Evolutionary conservation across 2,113 vertebrate genomes (phyloP), one percentile per base, ranked within the genome.

Genomic region (Brachirus orientalis): DNA sequence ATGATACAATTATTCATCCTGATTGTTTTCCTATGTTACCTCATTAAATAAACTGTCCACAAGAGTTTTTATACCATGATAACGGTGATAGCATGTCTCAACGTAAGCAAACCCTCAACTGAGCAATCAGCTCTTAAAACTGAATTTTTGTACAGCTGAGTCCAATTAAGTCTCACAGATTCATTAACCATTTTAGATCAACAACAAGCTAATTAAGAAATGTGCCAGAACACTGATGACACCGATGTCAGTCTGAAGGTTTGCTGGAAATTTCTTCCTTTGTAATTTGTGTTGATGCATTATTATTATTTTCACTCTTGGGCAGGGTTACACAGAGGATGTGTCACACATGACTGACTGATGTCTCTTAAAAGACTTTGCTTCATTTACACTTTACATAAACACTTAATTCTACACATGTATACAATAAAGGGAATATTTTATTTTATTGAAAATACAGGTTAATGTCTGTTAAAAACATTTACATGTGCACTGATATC

Each of bases 101-200:
- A 69, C 69, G 69, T 56, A 76, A 71, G 56, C 57, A 73, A 86
- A 71, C 60, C 63, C 47, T 72, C 50, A 70, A 74, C 54, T 53
- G 17, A 76, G 80, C 71, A 80, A 83, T 86, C 77, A 64, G 76
- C 80, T 79, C 67, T 80, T 82, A 82, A 74, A 85, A 73, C 8
- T 51, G 56, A 70, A 77, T 72, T 72, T 74, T 70, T 84, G 79
- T 75, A 74, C 88, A 90, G 85, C 83, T 86, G 85, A 75, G 68
- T 84, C 63, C 64, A 62, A 78, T 87, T 82, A 79, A 61, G 69
- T 70, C 56, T 52, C 41, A 73, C 67, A 73, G 73, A 86, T 70
- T 84, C 81, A 84, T 86, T 79, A 81, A 79, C 69, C 59, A 65
- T 77, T 60, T 55, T 84, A 68, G 67, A 84, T 79, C 83, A n/a